Evolutionary conservation across 2,113 vertebrate genomes (phyloP).

Genomic region (Hippocampus guttulatus): DNA sequence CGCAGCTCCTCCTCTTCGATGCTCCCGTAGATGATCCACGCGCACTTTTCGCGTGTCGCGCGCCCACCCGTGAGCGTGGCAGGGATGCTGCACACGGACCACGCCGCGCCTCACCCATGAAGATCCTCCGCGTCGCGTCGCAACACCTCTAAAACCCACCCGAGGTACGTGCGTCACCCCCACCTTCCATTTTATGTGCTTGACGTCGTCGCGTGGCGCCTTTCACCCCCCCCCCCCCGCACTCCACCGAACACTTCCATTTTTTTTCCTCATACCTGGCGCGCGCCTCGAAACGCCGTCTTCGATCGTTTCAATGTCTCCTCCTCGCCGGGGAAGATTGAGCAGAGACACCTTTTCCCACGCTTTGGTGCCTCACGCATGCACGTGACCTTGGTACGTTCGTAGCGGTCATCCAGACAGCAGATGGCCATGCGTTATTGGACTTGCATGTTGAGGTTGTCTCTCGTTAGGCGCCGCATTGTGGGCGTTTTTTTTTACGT

Average conservation of each 20-base stretch:
- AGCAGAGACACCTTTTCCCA: neutral
- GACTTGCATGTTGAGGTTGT: neutral
- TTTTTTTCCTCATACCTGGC: neutral
- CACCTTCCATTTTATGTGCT: neutral
- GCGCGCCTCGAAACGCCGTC: neutral
- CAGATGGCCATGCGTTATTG: neutral
- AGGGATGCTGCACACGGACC: neutral
- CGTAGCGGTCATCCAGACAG: constrained; percentile 43
- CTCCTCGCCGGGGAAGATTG: neutral
- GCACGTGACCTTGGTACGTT: constrained; percentile 61
- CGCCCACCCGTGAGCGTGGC: neutral
- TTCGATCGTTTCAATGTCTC: neutral
- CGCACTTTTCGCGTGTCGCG: neutral
- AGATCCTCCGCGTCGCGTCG: neutral
- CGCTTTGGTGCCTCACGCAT: neutral
- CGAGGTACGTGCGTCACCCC: neutral
- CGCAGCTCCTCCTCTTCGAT: neutral
- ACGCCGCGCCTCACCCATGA: neutral
- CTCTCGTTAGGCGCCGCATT: neutral
- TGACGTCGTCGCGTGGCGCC: neutral
- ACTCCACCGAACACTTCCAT: neutral
- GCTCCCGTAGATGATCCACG: neutral
- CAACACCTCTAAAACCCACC: neutral
- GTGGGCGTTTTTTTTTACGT: too few relatives aligned
- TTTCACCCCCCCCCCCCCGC: neutral